A percentile compares a stretch with the other conserved stretches of the same genome.
Evolutionary conservation across 1,140 invertebrate genomes (phyloP).

Genomic region (Acromyrmex heyeri): DNA sequence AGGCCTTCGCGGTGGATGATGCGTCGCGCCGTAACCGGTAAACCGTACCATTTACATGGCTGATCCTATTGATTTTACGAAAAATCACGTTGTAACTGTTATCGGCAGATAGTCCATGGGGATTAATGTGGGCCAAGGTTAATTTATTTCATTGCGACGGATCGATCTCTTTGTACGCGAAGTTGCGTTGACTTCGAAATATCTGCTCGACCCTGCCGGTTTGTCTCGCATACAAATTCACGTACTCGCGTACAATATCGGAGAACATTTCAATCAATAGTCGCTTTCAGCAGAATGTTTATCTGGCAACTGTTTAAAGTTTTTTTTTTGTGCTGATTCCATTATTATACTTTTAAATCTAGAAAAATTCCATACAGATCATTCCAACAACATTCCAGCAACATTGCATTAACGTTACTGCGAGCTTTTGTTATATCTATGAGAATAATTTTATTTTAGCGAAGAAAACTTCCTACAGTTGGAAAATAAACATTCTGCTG

Average conservation of each 20-base stretch:
- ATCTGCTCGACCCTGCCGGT: background rate
- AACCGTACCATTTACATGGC: slow-evolving; percentile 69
- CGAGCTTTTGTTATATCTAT: no score
- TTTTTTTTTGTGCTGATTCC: no score
- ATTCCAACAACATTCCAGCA: no score
- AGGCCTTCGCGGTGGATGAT: slow-evolving; percentile 44
- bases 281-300: no score
- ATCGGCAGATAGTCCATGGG: slow-evolving; percentile 45
- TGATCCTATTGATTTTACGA: slow-evolving; percentile 69
- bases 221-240: slow-evolving; percentile 8
- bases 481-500: no score
- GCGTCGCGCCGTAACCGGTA: slow-evolving; percentile 60
- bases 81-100: slow-evolving; percentile 62
- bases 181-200: slow-evolving; percentile 40
- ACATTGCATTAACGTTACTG: no score
- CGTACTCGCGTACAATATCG: background rate
- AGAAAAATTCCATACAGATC: no score
- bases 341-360: no score
- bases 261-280: background rate
- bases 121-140: slow-evolving; percentile 68
- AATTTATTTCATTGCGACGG: background rate
- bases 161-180: slow-evolving; percentile 43
- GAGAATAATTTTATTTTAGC: no score
- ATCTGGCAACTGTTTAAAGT: no score
- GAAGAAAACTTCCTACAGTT: no score